A percentile compares a stretch with the other conserved stretches of the same genome.
phyloP scores from a whole-genome alignment of 2,113 vertebrate genomes.

The Psammodynastes pulverulentus region DNA sequence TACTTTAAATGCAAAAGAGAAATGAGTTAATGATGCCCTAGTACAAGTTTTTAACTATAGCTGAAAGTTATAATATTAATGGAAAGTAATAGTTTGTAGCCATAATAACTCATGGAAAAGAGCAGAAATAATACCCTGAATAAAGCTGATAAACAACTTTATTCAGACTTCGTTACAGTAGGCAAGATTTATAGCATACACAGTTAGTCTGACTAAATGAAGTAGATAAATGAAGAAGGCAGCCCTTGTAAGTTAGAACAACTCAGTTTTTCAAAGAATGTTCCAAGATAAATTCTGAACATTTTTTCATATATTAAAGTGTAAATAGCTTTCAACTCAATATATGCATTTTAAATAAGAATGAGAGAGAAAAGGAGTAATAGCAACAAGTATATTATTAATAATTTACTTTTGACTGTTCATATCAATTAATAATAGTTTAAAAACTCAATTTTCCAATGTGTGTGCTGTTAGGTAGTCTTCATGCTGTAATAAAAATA shows the following conservation, averaged over 20 bases:
- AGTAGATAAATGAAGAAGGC: neutral
- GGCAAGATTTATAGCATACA: constrained; percentile 22
- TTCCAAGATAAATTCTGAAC: neutral
- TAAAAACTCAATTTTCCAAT: neutral
- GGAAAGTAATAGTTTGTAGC: constrained; percentile 62
- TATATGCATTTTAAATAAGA: neutral
- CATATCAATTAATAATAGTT: neutral
- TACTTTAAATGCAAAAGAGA: constrained; percentile 54
- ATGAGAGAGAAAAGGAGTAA: neutral
- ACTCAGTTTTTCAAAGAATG: neutral
- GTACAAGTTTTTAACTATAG: constrained; percentile 52
- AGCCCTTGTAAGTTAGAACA: neutral
- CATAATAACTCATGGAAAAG: constrained; percentile 51
- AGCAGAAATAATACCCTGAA: constrained; percentile 58
- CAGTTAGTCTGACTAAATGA: constrained; percentile 1
- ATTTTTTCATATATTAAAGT: neutral
- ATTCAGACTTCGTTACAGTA: constrained; percentile 40
- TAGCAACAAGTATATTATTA: neutral
- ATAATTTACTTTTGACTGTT: neutral
- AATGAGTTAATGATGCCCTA: constrained; percentile 49
- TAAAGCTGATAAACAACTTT: constrained; percentile 49
- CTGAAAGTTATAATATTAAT: constrained; percentile 65
- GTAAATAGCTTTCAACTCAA: neutral
- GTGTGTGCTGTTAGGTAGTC: accelerated
- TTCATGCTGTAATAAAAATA: constrained; percentile 22